A percentile compares a stretch with the other conserved stretches of the same genome.
Conservation (phyloP, 1,140 invertebrate species). For the Sipha flava region DNA sequence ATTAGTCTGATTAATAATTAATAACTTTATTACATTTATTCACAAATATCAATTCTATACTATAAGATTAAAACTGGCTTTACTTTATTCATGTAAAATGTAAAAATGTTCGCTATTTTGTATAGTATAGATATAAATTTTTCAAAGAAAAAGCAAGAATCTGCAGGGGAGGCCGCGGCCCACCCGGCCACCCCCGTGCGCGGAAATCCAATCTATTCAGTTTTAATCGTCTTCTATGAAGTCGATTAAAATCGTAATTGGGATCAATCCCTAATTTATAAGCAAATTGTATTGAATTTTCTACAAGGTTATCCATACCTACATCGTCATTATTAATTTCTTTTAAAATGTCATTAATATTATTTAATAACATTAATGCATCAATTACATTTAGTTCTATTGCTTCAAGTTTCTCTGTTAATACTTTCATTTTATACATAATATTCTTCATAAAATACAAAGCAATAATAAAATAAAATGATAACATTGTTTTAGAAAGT, state of each 20-base stretch:
- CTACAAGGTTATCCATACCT: background rate
- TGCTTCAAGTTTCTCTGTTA: background rate
- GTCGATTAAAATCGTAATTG: background rate
- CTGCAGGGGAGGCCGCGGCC: no score
- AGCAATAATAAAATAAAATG: background rate
- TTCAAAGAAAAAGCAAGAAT: no score
- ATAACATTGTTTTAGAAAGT: background rate
- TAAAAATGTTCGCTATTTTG: no score
- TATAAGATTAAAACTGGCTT: no score
- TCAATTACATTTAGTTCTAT: background rate
- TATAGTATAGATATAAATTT: no score
- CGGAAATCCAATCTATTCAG: background rate
- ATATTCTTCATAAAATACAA: background rate
- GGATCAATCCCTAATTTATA: no score
- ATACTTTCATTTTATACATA: background rate
- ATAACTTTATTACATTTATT: no score
- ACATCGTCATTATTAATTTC: background rate
- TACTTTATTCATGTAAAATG: no score
- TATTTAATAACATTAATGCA: background rate
- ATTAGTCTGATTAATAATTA: no score
- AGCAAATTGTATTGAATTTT: background rate
- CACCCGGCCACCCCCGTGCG: no score
- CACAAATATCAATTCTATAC: no score
- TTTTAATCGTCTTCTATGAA: background rate
- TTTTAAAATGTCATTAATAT: background rate